Percentiles rank a stretch among this genome's conserved stretches.
Evolutionary conservation across 2,888 invertebrate species (phyloP).

Genomic region (Cordilura impudica): DNA sequence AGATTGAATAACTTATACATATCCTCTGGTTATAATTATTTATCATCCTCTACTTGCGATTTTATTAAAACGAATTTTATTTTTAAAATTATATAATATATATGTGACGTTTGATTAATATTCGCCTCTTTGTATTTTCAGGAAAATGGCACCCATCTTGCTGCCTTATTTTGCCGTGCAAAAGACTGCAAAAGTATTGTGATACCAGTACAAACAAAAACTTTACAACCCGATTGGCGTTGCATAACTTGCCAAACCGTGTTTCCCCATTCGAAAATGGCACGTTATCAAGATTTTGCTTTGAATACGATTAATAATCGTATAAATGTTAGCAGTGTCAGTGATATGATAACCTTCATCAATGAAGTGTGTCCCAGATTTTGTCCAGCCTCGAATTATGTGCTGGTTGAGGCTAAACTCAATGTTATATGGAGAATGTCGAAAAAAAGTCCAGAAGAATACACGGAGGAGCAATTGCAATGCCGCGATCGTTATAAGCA

Average conservation of each 20-base stretch:
- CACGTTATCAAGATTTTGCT: slow-evolving; percentile 75
- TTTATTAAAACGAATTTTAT: too few relatives aligned
- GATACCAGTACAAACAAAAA: slow-evolving; percentile 81
- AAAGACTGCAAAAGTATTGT: slow-evolving; percentile 74
- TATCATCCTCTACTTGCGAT: too few relatives aligned
- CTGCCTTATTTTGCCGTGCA: slow-evolving; percentile 78
- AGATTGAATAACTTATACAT: too few relatives aligned
- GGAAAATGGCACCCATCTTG: slow-evolving; percentile 76
- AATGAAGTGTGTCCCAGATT: slow-evolving; percentile 75
- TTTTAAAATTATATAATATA: too few relatives aligned
- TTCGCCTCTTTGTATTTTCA: slow-evolving; percentile 57
- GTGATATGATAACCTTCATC: slow-evolving; percentile 76
- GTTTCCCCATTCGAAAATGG: slow-evolving; percentile 74
- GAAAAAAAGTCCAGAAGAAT: slow-evolving; percentile 69
- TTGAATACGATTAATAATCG: slow-evolving; percentile 76
- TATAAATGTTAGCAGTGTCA: slow-evolving; percentile 72
- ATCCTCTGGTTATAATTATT: too few relatives aligned
- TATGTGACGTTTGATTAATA: too few relatives aligned
- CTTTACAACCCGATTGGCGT: slow-evolving; percentile 82
- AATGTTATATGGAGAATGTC: slow-evolving; percentile 77
- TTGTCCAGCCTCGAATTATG: slow-evolving; percentile 76
- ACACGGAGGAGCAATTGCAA: slow-evolving; percentile 71
- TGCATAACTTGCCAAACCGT: slow-evolving; percentile 81
- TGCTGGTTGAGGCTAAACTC: slow-evolving; percentile 76
- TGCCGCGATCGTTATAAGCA: slow-evolving; percentile 75